Conservation (phyloP, 2,888 invertebrate species). For the Charanyca ferruginea region DNA sequence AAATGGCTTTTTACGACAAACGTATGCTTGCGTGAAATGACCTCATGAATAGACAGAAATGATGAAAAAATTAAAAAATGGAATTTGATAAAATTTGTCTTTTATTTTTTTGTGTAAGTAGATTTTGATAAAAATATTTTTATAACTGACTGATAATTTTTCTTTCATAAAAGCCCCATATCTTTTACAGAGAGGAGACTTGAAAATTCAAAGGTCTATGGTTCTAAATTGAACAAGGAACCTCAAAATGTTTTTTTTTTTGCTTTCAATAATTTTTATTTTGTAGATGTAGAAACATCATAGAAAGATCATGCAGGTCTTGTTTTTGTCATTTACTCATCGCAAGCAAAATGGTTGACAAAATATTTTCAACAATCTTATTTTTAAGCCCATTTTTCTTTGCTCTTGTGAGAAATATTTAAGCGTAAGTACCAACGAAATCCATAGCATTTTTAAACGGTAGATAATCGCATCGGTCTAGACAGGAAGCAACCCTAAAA, state of each 20-base stretch:
- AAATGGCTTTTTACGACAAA: background rate
- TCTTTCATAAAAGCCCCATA: no score
- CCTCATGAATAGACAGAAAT: background rate
- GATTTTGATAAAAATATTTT: no score
- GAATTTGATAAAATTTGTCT: background rate
- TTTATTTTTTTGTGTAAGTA: background rate
- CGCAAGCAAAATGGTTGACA: background rate
- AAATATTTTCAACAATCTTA: background rate
- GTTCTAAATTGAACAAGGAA: background rate
- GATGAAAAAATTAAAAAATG: background rate
- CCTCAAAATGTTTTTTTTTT: background rate
- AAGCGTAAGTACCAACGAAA: background rate
- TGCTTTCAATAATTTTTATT: no score
- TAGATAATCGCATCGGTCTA: conserved; percentile 30
- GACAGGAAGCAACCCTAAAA: conserved; percentile 33
- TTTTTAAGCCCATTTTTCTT: background rate
- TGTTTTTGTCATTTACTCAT: background rate
- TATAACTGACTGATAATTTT: no score
- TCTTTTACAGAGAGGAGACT: no score
- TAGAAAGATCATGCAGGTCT: no score
- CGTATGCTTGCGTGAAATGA: background rate
- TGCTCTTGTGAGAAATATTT: background rate
- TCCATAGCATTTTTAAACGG: background rate
- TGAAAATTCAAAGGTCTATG: background rate
- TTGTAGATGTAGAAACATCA: no score